A percentile compares a stretch with the other conserved stretches of the same genome.
These are phyloP conservation scores for Mustela nigripes DNA, from an alignment of 2,113 vertebrate genomes.

Conservation along the genomic window DNA sequence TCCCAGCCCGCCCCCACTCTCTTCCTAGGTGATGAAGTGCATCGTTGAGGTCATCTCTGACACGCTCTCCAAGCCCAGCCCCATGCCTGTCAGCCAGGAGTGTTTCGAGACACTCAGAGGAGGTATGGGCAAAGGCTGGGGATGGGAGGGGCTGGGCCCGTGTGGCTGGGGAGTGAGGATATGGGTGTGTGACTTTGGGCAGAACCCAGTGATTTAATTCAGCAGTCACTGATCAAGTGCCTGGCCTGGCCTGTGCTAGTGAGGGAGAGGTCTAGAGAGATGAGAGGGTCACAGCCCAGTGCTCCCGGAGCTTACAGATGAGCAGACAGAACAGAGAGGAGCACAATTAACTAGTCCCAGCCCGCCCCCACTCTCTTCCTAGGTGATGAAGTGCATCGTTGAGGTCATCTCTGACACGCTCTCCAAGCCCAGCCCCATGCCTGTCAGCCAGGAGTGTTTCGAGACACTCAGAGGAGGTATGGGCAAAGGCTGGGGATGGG, in stretches of 20 bases:
- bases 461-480: slow-evolving; percentile 93
- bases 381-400: slow-evolving; percentile 98
- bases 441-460: slow-evolving; percentile 94
- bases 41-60: slow-evolving; percentile 96
- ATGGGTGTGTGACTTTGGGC: neutral
- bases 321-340: neutral
- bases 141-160: neutral
- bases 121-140: slow-evolving; percentile 88
- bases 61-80: slow-evolving; percentile 93
- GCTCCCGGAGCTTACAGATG: neutral
- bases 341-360: neutral
- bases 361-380: slow-evolving; percentile 57
- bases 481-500: slow-evolving; percentile 57
- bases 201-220: neutral
- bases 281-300: neutral
- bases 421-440: slow-evolving; percentile 91
- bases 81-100: slow-evolving; percentile 92
- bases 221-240: neutral
- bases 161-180: neutral
- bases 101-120: slow-evolving; percentile 93
- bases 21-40: slow-evolving; percentile 95
- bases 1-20: slow-evolving; percentile 28
- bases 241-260: neutral
- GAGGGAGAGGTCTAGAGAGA: neutral
- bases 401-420: slow-evolving; percentile 95